Evolutionary conservation across 1,140 invertebrate genomes (phyloP).

Genomic region (Drosophila sp.): DNA sequence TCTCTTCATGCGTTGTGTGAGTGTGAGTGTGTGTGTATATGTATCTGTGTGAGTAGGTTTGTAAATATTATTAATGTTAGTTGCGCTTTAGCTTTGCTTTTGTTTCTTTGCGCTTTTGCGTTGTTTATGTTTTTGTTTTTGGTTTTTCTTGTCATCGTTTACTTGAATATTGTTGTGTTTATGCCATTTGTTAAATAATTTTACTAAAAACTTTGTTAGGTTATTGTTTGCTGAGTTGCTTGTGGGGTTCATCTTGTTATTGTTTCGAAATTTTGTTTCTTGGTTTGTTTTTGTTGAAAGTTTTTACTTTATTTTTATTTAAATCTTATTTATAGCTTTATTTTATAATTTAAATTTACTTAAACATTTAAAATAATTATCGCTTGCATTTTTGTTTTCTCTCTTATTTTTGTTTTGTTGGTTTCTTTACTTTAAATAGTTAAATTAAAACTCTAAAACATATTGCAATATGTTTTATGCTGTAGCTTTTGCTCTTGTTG

Average conservation of each 20-base stretch:
- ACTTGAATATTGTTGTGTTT: constrained; percentile 57
- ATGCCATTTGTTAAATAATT: constrained; percentile 64
- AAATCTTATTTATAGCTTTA: constrained; percentile 82
- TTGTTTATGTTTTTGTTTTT: constrained; percentile 43
- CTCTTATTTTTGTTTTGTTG: constrained; percentile 66
- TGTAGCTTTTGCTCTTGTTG: constrained; percentile 53
- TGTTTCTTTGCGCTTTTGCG: constrained; percentile 52
- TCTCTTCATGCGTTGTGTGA: constrained; percentile 78
- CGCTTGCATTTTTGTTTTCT: constrained; percentile 81
- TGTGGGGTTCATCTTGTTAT: constrained; percentile 54
- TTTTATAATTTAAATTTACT: constrained; percentile 85
- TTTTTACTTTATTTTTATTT: constrained; percentile 80
- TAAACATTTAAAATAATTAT: constrained; percentile 85
- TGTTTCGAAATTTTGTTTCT: constrained; percentile 53
- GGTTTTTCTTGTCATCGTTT: constrained; percentile 42
- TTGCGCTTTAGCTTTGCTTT: constrained; percentile 58
- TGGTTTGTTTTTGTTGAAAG: constrained; percentile 66
- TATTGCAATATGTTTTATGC: constrained; percentile 75
- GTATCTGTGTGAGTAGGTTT: constrained; percentile 51
- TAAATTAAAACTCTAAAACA: constrained; percentile 84
- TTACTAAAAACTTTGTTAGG: constrained; percentile 72
- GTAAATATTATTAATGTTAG: constrained; percentile 59
- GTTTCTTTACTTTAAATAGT: constrained; percentile 83
- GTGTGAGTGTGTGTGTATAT: constrained; percentile 49
- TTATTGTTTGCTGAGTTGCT: constrained; percentile 58